These are phyloP conservation scores for Cololabis saira DNA, from an alignment of 2,113 vertebrate species.

Conservation along the genomic window DNA sequence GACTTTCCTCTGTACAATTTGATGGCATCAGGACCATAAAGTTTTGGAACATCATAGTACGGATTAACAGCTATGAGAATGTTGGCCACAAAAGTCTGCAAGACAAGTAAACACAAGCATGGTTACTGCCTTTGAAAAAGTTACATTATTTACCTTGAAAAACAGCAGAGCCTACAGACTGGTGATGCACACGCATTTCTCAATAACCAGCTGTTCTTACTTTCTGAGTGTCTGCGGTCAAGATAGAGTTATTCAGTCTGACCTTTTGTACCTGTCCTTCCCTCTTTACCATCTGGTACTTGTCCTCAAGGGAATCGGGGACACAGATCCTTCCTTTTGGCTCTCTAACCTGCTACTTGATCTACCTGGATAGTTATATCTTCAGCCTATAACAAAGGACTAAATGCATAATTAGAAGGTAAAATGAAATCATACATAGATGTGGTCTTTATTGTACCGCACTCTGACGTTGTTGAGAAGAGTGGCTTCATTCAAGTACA, in stretches of 20 bases:
- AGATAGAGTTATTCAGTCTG: slow-evolving; percentile 48
- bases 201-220: slow-evolving; percentile 57
- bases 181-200: slow-evolving; percentile 21
- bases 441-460: slow-evolving; percentile 96
- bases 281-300: slow-evolving; percentile 59
- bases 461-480: slow-evolving; percentile 97
- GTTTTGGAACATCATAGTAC: slow-evolving; percentile 94
- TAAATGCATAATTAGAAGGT: neutral
- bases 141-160: slow-evolving; percentile 22
- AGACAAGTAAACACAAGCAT: slow-evolving; percentile 19
- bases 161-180: slow-evolving; percentile 8
- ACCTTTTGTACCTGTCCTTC: slow-evolving; percentile 25
- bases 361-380: slow-evolving; percentile 15
- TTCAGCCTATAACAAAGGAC: neutral
- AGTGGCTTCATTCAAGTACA: slow-evolving; percentile 99
- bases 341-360: slow-evolving; percentile 28
- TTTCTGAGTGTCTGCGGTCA: slow-evolving; percentile 47
- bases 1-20: slow-evolving; percentile 93
- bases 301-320: slow-evolving; percentile 16
- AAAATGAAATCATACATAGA: slow-evolving; percentile 88
- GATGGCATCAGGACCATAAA: slow-evolving; percentile 90
- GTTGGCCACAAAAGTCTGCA: slow-evolving; percentile 96
- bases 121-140: slow-evolving; percentile 11
- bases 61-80: slow-evolving; percentile 99
- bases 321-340: slow-evolving; percentile 31